Base-by-base conservation (phyloP, 2,797 vertebrate species). In the Spondyliosoma cantharus region DNA sequence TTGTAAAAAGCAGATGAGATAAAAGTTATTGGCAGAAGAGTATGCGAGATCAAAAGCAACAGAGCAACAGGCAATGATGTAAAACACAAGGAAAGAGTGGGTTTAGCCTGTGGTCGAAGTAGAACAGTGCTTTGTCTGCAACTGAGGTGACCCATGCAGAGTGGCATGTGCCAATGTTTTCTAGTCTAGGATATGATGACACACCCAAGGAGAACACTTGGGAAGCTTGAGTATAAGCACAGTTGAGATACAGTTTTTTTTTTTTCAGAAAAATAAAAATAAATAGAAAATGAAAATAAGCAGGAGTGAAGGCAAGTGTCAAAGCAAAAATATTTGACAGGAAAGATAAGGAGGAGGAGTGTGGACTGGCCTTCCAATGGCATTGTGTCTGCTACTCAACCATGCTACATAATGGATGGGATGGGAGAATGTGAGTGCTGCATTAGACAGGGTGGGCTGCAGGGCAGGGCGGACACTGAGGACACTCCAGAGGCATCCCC, bases 371-470 rank as follows among this genome's bases (percentile, higher is more conserved):
- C 93, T 93, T 95, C 94, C 94, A 95, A 94, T 93, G 93, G 91
- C 92, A 96, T 95, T 96, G 95, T 96, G 90, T 94, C 95, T 96
- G 94, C 95, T 95, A 95, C 94, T 93, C 94, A 96, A 95, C 95
- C 96, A 96, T 96, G 96, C 95, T 96, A 97, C 95, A 96, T 95
- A 96, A 96, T 96, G 95, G 96, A 96, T 95, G 96, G 95, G 93
- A 96, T 96, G 96, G 96, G 95, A 94, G 96, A 96, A 93, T 94
- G 94, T 94, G 96, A 96, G 93, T 96, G 95, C 95, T 96, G 94
- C 94, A 96, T 95, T 95, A 94, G 95, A 95, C 95, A 96, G 94
- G 96, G 95, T 94, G 95, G 95, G 94, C 95, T 96, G 96, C 95
- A 97, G 94, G 96, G 95, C 92, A 95, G 93, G 91, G 95, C 94